Conservation (phyloP, 1,140 invertebrate species). For the Drosophila biarmipes region DNA sequence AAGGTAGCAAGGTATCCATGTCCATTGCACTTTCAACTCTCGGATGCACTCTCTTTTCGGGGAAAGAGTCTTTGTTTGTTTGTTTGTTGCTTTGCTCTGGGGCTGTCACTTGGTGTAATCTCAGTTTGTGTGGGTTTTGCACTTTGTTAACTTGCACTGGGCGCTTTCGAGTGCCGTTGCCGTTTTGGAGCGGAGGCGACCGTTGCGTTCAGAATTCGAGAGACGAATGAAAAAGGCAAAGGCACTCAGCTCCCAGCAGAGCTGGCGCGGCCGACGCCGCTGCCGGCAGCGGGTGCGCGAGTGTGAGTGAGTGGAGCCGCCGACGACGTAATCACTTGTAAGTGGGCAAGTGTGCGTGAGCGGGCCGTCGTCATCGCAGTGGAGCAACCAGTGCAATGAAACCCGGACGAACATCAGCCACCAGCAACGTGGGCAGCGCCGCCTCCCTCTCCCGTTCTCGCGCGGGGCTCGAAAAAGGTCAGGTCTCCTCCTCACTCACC, state of each 20-base stretch:
- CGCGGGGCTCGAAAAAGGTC: slow-evolving; percentile 58
- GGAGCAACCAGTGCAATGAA: slow-evolving; percentile 68
- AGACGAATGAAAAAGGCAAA: slow-evolving; percentile 84
- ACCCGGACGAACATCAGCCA: slow-evolving; percentile 50
- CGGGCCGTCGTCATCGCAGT: slow-evolving; percentile 63
- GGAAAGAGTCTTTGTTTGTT: slow-evolving; percentile 36
- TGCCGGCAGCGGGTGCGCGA: neutral
- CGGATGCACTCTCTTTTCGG: slow-evolving; percentile 29
- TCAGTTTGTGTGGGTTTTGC: slow-evolving; percentile 35
- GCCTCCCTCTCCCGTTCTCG: slow-evolving; percentile 3
- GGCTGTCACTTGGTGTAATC: slow-evolving; percentile 51
- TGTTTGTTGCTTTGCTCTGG: slow-evolving; percentile 25
- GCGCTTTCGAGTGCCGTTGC: slow-evolving; percentile 35
- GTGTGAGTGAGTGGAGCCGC: slow-evolving; percentile 48
- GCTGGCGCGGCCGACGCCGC: slow-evolving; percentile 57
- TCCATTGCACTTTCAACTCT: slow-evolving; percentile 64
- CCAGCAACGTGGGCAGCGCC: slow-evolving; percentile 61
- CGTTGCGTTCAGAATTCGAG: slow-evolving; percentile 81
- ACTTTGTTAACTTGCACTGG: slow-evolving; percentile 48
- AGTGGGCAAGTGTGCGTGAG: slow-evolving; percentile 39
- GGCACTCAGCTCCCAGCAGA: slow-evolving; percentile 68
- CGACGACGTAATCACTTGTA: slow-evolving; percentile 79
- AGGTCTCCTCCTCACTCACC: slow-evolving; percentile 47
- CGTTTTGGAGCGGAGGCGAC: slow-evolving; percentile 63
- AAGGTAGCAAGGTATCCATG: slow-evolving; percentile 85